Base-by-base conservation (phyloP, 2,888 invertebrate genomes). In the Scaptomyza parva region DNA sequence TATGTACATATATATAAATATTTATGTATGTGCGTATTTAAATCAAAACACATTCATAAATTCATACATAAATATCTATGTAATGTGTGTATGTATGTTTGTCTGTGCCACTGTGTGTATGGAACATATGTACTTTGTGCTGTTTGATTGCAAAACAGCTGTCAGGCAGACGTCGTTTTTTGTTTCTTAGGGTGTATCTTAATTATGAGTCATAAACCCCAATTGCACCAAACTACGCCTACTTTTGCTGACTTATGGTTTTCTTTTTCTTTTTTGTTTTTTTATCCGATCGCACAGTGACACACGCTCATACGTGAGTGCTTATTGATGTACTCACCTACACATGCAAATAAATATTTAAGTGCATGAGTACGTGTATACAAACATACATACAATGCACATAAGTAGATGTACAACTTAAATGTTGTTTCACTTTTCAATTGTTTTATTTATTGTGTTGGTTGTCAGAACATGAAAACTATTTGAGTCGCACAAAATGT, bases 141-240 rank as follows among this genome's bases (percentile, higher is more conserved):
- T 74, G 71, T 59, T 71, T 64, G 71, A 58, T 76, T 81, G 82
- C 64, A 74, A 71, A 74, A 77, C 86, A 77, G 81, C 78, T 78
- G 76, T 71, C 77, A 50, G 39, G 53, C 64, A 52, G 64, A 54
- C 50, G 59, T 68, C 57, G 54, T 50, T 57, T 79, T 72, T 76
- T 51, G 57, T 68, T 68, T 76, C 59, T 67, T 60, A 22, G 72
- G 72, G 82, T 82, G 79, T 78, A 73, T 72, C 77, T 79, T 85
- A 76, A 85, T 72, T 70, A 78, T 86, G 83, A 83, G 69, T 83
- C 86, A 83, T 72, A 70, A 72, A 76, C 76, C 81, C 76, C 78
- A 81, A 83, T 76, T 83, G 86, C 67, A 86, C 60, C 62, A 81
- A 81, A 59, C 78, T 78, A 75, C 78, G 71, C 70, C 71, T 63